Evolutionary conservation across 2,113 vertebrate genomes (phyloP), one percentile per base, ranked within the genome.

Genomic region (Esox niger): DNA sequence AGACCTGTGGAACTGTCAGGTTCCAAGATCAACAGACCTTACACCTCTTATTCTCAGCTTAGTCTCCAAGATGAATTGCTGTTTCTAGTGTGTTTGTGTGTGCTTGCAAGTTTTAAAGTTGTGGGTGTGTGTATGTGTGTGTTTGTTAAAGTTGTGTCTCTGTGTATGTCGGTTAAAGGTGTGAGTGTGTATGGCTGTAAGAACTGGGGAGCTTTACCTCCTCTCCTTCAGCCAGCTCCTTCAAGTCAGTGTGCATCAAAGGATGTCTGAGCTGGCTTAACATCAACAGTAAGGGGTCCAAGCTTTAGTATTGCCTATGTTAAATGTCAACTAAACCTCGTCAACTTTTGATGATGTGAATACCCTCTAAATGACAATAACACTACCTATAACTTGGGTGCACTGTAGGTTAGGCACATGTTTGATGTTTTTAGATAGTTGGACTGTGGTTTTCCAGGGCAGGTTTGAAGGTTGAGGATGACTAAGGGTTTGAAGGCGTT

Each of bases 131-230:
- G n/a, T 64, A 56, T 66, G 26, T 64, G 35, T 68, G 25, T 68
- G 54, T 75, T 52, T 47, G 23, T 64, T 43, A n/a, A n/a, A n/a
- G n/a, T n/a, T n/a, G n/a, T 66, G 26, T 64, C 27, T 68, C 21
- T 68, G 47, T 75, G 61, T 75, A 49, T 57, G 27, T 64, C 30
- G 69, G 62, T 74, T 86, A 79, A 87, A 87, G 85, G 84, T 85
- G 81, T 82, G 78, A 78, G 79, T 65, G 83, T 83, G 82, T 90
- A 90, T 91, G 90, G 88, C 89, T 91, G 86, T 88, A 80, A 81
- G 81, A 84, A 81, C 56, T 20, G 74, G 75, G 83, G 84, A 82
- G 73, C 75, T 86, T 75, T 80, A 75, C 79, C 82, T 82, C 82
- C 59, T 56, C 59, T 56, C 64, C 69, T 63, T 88, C 80, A 69